Percentiles rank a stretch among this genome's conserved stretches.
Evolutionary conservation across 2,888 invertebrate species (phyloP).

Genomic region (Pediacus dermestoides): DNA sequence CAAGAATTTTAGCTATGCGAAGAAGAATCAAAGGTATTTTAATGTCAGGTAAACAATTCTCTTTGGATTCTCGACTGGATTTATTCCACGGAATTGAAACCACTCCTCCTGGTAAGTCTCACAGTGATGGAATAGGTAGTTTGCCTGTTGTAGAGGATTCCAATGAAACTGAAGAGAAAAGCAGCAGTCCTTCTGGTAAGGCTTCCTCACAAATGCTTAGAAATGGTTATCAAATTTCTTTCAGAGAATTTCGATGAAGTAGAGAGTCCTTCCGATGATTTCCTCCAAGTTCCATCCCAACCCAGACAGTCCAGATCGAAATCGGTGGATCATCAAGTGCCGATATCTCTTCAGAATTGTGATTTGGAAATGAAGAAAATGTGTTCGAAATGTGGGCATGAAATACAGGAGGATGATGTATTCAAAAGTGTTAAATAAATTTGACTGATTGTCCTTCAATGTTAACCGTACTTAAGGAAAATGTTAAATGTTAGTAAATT

Average conservation of each 20-base stretch:
- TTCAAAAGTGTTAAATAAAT: too few relatives aligned
- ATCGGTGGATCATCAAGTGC: slow-evolving; percentile 54
- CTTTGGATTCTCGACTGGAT: slow-evolving; percentile 87
- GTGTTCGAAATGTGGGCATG: slow-evolving; percentile 46
- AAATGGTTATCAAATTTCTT: slow-evolving; percentile 1
- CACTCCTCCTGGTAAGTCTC: slow-evolving; percentile 29
- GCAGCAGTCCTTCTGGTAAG: slow-evolving; percentile 28
- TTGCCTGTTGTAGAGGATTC: slow-evolving; percentile 42
- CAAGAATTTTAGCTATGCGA: slow-evolving; percentile 68
- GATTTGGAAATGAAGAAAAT: slow-evolving; percentile 29
- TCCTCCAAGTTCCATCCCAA: slow-evolving; percentile 19
- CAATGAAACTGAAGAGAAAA: slow-evolving; percentile 38
- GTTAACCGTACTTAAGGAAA: too few relatives aligned
- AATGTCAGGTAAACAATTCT: slow-evolving; percentile 88
- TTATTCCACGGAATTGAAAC: slow-evolving; percentile 72
- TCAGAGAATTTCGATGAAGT: background rate
- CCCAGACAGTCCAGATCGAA: slow-evolving; percentile 54
- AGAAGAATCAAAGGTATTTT: slow-evolving; percentile 82
- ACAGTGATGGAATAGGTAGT: slow-evolving; percentile 18
- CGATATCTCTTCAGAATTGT: slow-evolving; percentile 23
- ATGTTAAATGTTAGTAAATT: background rate
- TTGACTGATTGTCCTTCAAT: too few relatives aligned
- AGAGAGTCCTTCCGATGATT: background rate
- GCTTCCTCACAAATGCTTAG: background rate
- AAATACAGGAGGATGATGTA: slow-evolving; percentile 10